Conservation (phyloP, 2,797 vertebrate species). For the Spheniscus humboldti region DNA sequence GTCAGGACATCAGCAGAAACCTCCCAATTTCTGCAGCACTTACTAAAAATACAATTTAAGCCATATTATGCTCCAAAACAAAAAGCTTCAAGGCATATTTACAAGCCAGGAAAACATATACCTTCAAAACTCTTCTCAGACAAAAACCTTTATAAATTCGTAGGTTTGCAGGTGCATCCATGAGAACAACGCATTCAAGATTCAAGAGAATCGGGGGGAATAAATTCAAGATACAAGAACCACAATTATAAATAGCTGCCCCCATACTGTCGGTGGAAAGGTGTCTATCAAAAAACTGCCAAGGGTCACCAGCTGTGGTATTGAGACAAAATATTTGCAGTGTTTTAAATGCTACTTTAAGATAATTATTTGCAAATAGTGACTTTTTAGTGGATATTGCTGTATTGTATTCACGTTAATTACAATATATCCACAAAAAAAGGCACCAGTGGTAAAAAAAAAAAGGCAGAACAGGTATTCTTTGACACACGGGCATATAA, state of each 20-base stretch:
- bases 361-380: background rate
- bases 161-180: background rate
- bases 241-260: background rate
- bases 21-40: background rate
- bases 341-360: background rate
- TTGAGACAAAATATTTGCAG: background rate
- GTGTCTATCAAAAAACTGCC: background rate
- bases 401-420: background rate
- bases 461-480: background rate
- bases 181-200: background rate
- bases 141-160: background rate
- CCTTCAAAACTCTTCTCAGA: background rate
- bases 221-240: background rate
- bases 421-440: background rate
- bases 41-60: background rate
- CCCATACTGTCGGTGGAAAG: background rate
- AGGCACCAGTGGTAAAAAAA: background rate
- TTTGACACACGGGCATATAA: background rate
- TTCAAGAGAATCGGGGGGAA: background rate
- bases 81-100: background rate
- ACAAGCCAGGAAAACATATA: background rate
- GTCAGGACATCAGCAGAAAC: background rate
- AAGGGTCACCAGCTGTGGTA: background rate
- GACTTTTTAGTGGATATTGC: background rate
- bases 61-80: background rate